phyloP scores from a whole-genome alignment of 2,797 vertebrate species.

The Epinephelus coioides region DNA sequence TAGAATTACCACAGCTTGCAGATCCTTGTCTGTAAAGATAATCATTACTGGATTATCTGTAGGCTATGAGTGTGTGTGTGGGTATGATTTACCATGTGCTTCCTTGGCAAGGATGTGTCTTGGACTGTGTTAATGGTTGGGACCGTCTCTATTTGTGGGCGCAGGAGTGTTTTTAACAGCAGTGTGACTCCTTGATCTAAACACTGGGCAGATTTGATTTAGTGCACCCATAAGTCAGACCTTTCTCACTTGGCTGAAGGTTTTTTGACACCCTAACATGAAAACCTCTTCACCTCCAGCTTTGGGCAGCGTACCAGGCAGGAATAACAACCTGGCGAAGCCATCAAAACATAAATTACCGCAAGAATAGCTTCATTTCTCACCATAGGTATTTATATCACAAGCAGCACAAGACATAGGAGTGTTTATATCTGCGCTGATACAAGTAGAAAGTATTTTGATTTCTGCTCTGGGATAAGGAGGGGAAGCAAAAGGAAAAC shows the following conservation, averaged over 20 bases:
- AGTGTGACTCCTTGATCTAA: constrained; percentile 56
- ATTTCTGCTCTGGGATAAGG: constrained; percentile 37
- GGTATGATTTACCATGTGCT: constrained; percentile 47
- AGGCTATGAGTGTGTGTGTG: constrained; percentile 2
- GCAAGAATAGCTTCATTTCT: constrained; percentile 59
- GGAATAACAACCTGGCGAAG: constrained; percentile 59
- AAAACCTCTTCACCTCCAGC: constrained; percentile 65
- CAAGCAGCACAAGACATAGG: constrained; percentile 39
- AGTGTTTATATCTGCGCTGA: constrained; percentile 62
- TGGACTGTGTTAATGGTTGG: constrained; percentile 48
- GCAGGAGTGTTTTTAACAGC: constrained; percentile 50
- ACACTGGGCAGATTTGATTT: constrained; percentile 70
- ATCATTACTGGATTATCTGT: constrained; percentile 54
- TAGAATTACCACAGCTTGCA: constrained; percentile 24
- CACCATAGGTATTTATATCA: constrained; percentile 47
- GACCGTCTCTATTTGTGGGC: constrained; percentile 60
- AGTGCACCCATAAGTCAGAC: constrained; percentile 65
- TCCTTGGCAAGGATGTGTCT: constrained; percentile 52
- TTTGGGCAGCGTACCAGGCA: constrained; percentile 53
- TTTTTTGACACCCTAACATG: constrained; percentile 67
- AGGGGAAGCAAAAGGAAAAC: constrained; percentile 55
- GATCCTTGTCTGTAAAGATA: constrained; percentile 60
- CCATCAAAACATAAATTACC: constrained; percentile 68
- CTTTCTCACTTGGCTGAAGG: constrained; percentile 67
- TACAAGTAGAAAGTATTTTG: constrained; percentile 47